A percentile compares a stretch with the other conserved stretches of the same genome.
Evolutionary conservation across 2,888 invertebrate genomes (phyloP).

Genomic region (Zaprionus lineosus): DNA sequence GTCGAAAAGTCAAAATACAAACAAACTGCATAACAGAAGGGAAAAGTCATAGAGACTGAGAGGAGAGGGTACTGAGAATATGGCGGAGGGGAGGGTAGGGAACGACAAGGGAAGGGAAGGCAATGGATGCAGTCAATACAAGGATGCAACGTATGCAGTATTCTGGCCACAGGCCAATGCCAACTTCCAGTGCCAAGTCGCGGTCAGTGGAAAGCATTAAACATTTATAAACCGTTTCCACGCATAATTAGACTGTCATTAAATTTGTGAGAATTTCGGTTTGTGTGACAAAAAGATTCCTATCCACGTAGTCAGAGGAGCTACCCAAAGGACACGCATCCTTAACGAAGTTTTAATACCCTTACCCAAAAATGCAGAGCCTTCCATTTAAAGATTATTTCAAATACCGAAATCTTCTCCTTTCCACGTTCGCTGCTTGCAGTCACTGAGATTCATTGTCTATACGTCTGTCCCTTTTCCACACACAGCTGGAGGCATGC

Average conservation of each 20-base stretch:
- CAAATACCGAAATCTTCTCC: no score
- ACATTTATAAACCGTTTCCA: conserved; percentile 82
- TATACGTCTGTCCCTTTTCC: no score
- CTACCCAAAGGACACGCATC: background rate
- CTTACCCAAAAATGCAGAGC: background rate
- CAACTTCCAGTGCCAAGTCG: conserved; percentile 51
- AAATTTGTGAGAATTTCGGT: conserved; percentile 75
- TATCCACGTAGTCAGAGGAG: background rate
- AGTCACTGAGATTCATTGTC: no score
- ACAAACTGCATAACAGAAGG: conserved; percentile 17
- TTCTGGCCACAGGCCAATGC: conserved; percentile 33
- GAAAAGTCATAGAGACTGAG: background rate
- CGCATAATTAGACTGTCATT: conserved; percentile 82
- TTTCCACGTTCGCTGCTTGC: no score
- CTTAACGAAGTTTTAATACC: background rate
- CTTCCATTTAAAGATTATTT: no score
- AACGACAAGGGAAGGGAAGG: no score
- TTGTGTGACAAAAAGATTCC: conserved; percentile 30
- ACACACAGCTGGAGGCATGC: no score
- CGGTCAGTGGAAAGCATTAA: conserved; percentile 58
- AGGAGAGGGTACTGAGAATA: background rate
- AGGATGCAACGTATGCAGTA: conserved; percentile 19
- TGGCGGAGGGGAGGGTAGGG: no score
- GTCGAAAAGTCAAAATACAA: conserved; percentile 56
- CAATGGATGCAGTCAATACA: no score